Evolutionary conservation across 2,113 vertebrate species (phyloP).

Genomic region (Poeciliopsis retropinna): DNA sequence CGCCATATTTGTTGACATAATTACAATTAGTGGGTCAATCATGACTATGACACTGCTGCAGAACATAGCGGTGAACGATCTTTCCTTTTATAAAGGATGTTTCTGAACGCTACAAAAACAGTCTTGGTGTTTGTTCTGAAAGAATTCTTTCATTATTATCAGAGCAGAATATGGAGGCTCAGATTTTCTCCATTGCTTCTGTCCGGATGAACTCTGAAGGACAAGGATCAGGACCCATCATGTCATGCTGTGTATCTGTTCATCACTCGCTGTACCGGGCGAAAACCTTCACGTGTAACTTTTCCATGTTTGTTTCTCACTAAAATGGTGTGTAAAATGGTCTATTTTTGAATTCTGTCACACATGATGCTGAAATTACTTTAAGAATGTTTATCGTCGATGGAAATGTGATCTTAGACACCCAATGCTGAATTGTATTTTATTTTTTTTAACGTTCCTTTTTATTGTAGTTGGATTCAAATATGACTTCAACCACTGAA

Average conservation of each 20-base stretch:
- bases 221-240: not conserved
- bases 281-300: conserved; percentile 32
- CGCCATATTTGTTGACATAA: too few species aligned
- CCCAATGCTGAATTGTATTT: conserved; percentile 33
- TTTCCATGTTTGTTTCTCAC: conserved; percentile 22
- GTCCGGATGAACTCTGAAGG: not conserved
- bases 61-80: too few species aligned
- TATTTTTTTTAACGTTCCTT: conserved; percentile 7
- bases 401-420: not conserved
- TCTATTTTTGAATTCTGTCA: conserved; percentile 40
- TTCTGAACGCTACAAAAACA: too few species aligned
- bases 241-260: not conserved
- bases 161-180: too few species aligned
- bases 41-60: too few species aligned
- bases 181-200: too few species aligned
- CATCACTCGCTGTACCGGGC: conserved; percentile 12
- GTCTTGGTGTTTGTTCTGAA: too few species aligned
- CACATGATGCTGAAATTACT: conserved; percentile 42
- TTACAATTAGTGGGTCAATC: too few species aligned
- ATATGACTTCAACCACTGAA: conserved; percentile 13
- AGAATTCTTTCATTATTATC: too few species aligned
- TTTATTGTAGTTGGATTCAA: not conserved
- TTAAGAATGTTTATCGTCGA: conserved; percentile 52
- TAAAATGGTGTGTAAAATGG: conserved; percentile 16
- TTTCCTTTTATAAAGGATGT: too few species aligned